Conservation (phyloP, 2,888 invertebrate species). For the Archaeoteleia sp. region DNA sequence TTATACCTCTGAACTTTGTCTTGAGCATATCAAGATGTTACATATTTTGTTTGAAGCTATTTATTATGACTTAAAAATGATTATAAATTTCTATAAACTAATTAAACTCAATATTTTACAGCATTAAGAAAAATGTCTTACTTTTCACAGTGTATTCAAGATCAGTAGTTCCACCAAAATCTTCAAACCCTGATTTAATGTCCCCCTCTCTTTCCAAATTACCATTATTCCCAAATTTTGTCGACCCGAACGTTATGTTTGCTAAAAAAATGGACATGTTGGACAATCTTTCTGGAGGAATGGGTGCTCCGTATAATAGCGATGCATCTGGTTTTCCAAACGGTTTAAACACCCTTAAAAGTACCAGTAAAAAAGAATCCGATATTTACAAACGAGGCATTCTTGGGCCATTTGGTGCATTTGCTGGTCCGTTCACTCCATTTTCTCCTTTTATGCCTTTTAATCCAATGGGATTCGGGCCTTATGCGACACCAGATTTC, state of each 20-base stretch:
- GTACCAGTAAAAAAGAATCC: no score
- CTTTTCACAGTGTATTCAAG: conserved; percentile 58
- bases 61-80: no score
- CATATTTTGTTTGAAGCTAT: no score
- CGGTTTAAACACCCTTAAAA: no score
- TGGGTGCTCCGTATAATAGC: conserved; percentile 55
- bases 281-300: conserved; percentile 62
- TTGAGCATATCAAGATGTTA: no score
- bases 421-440: conserved; percentile 10
- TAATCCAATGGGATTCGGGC: conserved; percentile 9
- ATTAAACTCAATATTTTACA: no score
- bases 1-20: no score
- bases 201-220: conserved; percentile 65
- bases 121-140: no score
- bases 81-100: no score
- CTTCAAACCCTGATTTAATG: conserved; percentile 56
- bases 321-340: conserved; percentile 4
- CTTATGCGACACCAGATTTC: conserved; percentile 19
- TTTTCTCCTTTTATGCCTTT: conserved; percentile 26
- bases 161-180: conserved; percentile 55
- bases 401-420: conserved; percentile 55
- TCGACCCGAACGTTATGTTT: conserved; percentile 67
- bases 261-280: conserved; percentile 64
- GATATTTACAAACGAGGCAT: conserved; percentile 55
- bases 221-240: conserved; percentile 66